Evolutionary conservation across 2,113 vertebrate species (phyloP).

Genomic region (Dunckerocampus dactyliophorus): DNA sequence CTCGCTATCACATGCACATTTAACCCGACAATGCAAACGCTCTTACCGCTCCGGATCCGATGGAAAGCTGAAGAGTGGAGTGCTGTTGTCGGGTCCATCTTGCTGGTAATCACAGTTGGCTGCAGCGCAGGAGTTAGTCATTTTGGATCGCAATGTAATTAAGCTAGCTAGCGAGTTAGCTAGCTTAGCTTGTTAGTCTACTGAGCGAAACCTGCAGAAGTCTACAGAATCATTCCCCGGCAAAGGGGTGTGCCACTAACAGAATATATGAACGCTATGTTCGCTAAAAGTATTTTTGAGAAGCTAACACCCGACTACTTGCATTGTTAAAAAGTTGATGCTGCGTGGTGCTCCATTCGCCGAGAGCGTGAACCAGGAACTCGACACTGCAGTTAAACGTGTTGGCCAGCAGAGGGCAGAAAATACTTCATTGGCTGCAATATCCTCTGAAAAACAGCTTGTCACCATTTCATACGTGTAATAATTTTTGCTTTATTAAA

Average conservation of each 20-base stretch:
- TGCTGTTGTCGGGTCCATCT: slow-evolving; percentile 68
- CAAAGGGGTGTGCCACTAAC: slow-evolving; percentile 24
- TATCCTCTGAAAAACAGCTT: not conserved
- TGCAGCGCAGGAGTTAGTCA: slow-evolving; percentile 89
- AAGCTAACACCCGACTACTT: slow-evolving; percentile 35
- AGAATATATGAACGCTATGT: slow-evolving; percentile 1
- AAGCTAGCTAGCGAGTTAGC: slow-evolving; percentile 56
- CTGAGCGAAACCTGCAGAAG: slow-evolving; percentile 40
- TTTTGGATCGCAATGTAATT: slow-evolving; percentile 72
- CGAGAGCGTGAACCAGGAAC: slow-evolving; percentile 71
- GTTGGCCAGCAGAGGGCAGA: slow-evolving; percentile 47
- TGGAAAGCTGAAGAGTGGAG: slow-evolving; percentile 80
- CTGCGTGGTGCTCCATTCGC: slow-evolving; percentile 49
- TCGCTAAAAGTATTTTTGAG: slow-evolving; percentile 13
- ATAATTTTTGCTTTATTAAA: no score
- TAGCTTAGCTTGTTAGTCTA: slow-evolving; percentile 61
- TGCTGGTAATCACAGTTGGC: slow-evolving; percentile 78
- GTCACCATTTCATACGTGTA: not conserved
- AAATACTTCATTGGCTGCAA: not conserved
- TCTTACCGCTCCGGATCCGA: slow-evolving; percentile 77
- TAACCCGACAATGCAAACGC: not conserved
- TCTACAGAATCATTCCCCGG: slow-evolving; percentile 56
- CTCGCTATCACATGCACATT: not conserved
- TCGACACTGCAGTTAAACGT: slow-evolving; percentile 6
- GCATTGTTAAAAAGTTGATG: slow-evolving; percentile 69